Evolutionary conservation across 2,113 vertebrate genomes (phyloP), one percentile per base, ranked within the genome.

Genomic region (Dromaius novaehollandiae): DNA sequence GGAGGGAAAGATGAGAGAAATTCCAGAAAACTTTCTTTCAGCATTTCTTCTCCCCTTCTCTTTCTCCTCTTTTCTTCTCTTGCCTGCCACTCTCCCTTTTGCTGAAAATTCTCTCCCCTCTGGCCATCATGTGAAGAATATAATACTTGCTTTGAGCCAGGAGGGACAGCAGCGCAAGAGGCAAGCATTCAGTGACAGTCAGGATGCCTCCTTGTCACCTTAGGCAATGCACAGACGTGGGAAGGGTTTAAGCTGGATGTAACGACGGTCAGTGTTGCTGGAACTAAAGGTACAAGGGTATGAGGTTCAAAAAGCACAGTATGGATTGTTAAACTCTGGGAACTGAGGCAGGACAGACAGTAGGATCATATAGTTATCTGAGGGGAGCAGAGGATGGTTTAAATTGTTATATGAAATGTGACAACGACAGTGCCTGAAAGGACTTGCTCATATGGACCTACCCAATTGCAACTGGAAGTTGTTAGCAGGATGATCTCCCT

Each of bases 271-370:
- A 85, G 70, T 0, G 0, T 70, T 46, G 79, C 79, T 83, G 73
- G 69, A 93, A 55, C 38, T 84, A 93, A 94, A 94, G 65, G 36
- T 68, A 94, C 90, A 96, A 95, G 92, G 90, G 14, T 88, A 93
- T 8, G 21, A 81, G 12, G 26, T 55, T 7, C 66, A 14, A 86
- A 83, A 93, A 94, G 75, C 71, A 94, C 18, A 28, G 26, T 40
- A 63, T 11, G 2, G 25, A 36, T 2, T 77, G 71, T 77, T 55
- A 58, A 92, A 77, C 13, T 65, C 53, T n/a, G 30, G 85, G 69
- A 68, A 86, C 17, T 0, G 0, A 16, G 10, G n/a, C 36, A 86
- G 50, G 18, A 12, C 56, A 87, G 58, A 81, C 11, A 73, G 42
- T 3, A 79, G 66, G 8, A 56, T 7, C 8, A 18, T 18, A 46